These are phyloP conservation scores for Ceratina calcarata DNA, from an alignment of 1,140 invertebrate genomes.

Conservation along the genomic window DNA sequence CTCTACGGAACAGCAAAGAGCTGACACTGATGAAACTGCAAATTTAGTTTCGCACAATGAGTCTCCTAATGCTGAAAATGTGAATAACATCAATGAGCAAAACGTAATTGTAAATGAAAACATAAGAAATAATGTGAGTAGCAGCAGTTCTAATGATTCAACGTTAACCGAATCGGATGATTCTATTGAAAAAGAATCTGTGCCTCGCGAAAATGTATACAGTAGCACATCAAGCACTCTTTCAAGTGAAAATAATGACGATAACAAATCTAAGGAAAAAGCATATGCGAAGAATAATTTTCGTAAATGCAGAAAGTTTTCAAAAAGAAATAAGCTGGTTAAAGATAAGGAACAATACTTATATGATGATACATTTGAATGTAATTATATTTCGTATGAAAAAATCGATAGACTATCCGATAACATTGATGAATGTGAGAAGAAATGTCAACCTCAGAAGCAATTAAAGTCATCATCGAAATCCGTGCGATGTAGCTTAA, in stretches of 20 bases:
- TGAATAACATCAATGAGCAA: background rate
- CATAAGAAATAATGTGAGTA: background rate
- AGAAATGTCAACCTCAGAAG: background rate
- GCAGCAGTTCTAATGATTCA: background rate
- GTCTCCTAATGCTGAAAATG: background rate
- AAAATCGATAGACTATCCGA: background rate
- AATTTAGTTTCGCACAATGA: background rate
- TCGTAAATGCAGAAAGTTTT: constrained; percentile 2
- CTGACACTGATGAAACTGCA: too few relatives aligned
- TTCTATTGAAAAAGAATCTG: background rate
- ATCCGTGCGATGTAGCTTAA: background rate
- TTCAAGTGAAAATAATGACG: background rate
- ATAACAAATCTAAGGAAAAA: background rate
- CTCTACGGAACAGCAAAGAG: constrained; percentile 2
- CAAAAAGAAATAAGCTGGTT: constrained; percentile 25
- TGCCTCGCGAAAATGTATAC: background rate
- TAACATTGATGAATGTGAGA: background rate
- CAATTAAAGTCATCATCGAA: background rate
- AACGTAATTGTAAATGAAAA: background rate
- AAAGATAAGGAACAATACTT: constrained; percentile 16
- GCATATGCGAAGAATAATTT: constrained; percentile 1
- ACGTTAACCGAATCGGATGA: background rate
- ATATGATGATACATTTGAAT: constrained; percentile 1
- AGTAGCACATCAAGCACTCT: background rate
- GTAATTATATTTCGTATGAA: constrained; percentile 22